Conservation (phyloP, 2,113 vertebrate genomes). For the Nyctereutes procyonoides region DNA sequence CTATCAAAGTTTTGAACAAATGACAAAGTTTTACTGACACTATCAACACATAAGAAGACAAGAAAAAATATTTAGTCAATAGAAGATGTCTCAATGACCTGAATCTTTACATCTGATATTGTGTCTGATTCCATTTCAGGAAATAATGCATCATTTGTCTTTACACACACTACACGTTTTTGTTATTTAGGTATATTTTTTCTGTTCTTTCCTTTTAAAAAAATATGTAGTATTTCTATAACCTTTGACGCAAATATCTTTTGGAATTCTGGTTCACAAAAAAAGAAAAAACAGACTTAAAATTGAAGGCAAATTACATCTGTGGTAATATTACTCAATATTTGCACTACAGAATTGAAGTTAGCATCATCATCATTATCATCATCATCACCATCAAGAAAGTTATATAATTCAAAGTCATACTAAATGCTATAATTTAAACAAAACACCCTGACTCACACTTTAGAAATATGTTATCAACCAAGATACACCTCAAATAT, state of each 20-base stretch:
- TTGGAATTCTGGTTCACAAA: background rate
- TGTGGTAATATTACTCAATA: background rate
- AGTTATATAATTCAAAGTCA: background rate
- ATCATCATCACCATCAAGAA: background rate
- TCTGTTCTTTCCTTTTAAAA: background rate
- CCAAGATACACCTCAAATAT: background rate
- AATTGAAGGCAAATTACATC: background rate
- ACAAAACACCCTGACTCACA: background rate
- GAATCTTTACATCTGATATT: constrained; percentile 17
- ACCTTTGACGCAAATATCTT: background rate
- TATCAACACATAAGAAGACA: constrained; percentile 40
- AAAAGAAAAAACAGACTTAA: background rate
- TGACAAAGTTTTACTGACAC: constrained; percentile 60
- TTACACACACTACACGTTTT: background rate
- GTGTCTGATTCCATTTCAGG: background rate
- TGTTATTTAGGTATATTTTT: background rate
- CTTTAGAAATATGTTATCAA: background rate
- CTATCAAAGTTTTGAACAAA: constrained; percentile 63
- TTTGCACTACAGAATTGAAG: background rate
- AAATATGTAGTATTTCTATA: constrained; percentile 35
- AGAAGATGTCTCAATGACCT: constrained; percentile 48
- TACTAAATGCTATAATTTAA: constrained; percentile 2
- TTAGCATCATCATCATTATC: background rate
- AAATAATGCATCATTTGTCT: background rate
- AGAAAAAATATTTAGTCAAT: constrained; percentile 37